Conservation (phyloP, 2,888 invertebrate genomes). For the Amaurobius ferox region DNA sequence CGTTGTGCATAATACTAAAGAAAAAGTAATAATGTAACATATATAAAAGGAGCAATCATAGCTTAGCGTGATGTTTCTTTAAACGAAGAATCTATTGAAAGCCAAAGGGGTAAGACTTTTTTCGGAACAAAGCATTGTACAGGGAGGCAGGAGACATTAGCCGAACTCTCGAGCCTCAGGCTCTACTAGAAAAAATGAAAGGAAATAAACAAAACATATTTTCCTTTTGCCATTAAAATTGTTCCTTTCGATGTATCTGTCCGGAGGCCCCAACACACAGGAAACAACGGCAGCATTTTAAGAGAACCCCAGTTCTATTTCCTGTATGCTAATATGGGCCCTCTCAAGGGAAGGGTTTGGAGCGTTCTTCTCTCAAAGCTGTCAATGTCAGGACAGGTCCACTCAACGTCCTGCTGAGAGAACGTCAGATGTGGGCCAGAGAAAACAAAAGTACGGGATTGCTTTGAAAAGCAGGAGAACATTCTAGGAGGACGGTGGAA, state of each 20-base stretch:
- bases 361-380: background rate
- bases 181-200: background rate
- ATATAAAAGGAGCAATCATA: background rate
- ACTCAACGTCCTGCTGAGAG: background rate
- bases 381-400: background rate
- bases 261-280: constrained; percentile 19
- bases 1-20: background rate
- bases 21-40: background rate
- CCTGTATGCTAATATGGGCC: constrained; percentile 11
- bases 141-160: background rate
- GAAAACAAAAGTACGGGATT: background rate
- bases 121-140: background rate
- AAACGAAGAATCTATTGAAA: constrained; percentile 10
- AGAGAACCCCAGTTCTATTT: background rate
- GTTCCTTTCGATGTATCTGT: constrained; percentile 13
- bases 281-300: constrained; percentile 27
- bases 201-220: constrained; percentile 15
- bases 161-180: background rate
- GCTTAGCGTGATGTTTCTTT: constrained; percentile 15
- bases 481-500: background rate
- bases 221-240: constrained; percentile 33
- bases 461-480: background rate
- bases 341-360: background rate
- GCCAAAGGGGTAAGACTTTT: constrained; percentile 37
- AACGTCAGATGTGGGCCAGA: constrained; percentile 9